phyloP scores from a whole-genome alignment of 2,888 invertebrate genomes.

The Listrodromus nycthemerus region DNA sequence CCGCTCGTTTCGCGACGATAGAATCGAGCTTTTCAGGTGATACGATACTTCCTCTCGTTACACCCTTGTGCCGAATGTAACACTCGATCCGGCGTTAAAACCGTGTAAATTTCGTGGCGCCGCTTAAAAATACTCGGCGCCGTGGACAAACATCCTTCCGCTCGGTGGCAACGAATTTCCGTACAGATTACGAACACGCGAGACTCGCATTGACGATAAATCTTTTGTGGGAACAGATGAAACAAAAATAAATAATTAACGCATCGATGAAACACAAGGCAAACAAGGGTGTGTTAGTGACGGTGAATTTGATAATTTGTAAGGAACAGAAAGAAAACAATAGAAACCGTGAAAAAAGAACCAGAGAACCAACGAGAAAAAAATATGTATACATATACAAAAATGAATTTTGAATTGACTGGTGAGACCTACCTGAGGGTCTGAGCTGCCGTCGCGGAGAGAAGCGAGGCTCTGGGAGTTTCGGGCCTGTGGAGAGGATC shows the following conservation, averaged over 20 bases:
- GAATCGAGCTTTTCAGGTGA: neutral
- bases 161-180: neutral
- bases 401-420: constrained; percentile 62
- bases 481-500: constrained; percentile 84
- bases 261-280: neutral
- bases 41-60: too few relatives aligned
- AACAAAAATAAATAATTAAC: neutral
- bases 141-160: neutral
- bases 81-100: too few relatives aligned
- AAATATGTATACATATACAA: constrained; percentile 66
- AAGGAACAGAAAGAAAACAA: constrained; percentile 35
- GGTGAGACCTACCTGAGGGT: constrained; percentile 82
- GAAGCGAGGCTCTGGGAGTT: constrained; percentile 81
- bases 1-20: neutral
- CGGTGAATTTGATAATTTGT: constrained; percentile 2
- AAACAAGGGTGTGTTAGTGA: constrained; percentile 24
- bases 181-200: neutral
- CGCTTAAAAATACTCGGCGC: too few relatives aligned
- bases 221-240: neutral
- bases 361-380: constrained; percentile 69
- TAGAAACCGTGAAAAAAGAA: constrained; percentile 70
- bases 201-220: constrained; percentile 14
- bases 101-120: too few relatives aligned
- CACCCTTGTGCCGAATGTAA: too few relatives aligned
- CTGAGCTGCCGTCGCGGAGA: constrained; percentile 81